These are phyloP conservation scores for Drosophila takahashii DNA, from an alignment of 1,140 invertebrate species.

Conservation along the genomic window DNA sequence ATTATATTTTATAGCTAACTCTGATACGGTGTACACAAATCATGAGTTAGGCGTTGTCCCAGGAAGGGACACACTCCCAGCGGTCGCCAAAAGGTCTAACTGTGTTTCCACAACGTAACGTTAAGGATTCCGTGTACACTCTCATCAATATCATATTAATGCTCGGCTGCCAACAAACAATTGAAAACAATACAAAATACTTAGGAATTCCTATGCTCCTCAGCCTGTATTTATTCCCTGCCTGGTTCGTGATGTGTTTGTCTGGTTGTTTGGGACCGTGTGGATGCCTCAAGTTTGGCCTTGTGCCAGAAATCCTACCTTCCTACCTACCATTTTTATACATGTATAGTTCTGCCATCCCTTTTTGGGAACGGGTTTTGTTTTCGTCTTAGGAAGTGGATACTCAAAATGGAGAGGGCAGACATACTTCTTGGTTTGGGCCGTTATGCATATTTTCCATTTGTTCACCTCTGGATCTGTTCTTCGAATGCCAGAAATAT, in stretches of 20 bases:
- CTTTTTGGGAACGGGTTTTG: constrained; percentile 57
- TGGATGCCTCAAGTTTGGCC: constrained; percentile 64
- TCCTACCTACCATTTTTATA: constrained; percentile 28
- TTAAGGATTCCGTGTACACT: constrained; percentile 43
- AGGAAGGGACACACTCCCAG: neutral
- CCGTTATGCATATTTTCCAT: constrained; percentile 73
- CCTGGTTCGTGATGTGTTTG: constrained; percentile 60
- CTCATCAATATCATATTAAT: constrained; percentile 82
- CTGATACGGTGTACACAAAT: neutral
- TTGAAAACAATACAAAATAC: constrained; percentile 82
- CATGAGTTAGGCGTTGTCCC: neutral
- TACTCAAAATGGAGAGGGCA: constrained; percentile 24
- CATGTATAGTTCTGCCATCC: constrained; percentile 54
- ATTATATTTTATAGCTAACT: neutral
- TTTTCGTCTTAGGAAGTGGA: constrained; percentile 54
- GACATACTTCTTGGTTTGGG: constrained; percentile 62
- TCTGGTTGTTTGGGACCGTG: constrained; percentile 22
- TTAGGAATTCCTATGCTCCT: constrained; percentile 65
- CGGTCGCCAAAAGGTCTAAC: constrained; percentile 12
- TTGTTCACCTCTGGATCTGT: constrained; percentile 40
- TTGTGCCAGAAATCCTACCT: constrained; percentile 72
- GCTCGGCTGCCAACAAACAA: constrained; percentile 77
- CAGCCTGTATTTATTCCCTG: constrained; percentile 32
- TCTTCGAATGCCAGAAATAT: constrained; percentile 57
- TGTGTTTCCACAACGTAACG: neutral